Percentiles rank a stretch among this genome's conserved stretches.
These are phyloP conservation scores for Cinclus mexicanus DNA, from an alignment of 2,113 vertebrate species.

Conservation along the genomic window DNA sequence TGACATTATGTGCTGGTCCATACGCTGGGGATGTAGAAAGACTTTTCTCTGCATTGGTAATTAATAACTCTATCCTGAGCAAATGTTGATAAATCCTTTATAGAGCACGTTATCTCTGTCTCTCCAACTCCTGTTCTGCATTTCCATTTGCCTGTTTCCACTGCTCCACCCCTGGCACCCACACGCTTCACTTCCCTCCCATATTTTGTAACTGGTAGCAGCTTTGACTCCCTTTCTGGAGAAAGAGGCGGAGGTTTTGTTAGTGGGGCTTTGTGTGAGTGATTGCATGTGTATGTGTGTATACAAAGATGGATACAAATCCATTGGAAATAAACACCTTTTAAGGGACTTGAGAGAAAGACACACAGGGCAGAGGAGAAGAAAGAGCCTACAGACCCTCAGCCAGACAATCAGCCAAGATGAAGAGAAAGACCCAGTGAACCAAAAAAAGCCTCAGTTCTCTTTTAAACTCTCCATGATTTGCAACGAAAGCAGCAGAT, in stretches of 20 bases:
- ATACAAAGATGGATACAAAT: constrained; percentile 32
- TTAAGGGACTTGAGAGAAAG: constrained; percentile 36
- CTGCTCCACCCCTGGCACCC: constrained; percentile 40
- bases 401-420: constrained; percentile 47
- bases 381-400: constrained; percentile 47
- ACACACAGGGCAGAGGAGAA: constrained; percentile 30
- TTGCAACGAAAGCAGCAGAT: constrained; percentile 22
- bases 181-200: constrained; percentile 36
- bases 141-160: constrained; percentile 46
- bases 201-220: constrained; percentile 16
- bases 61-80: constrained; percentile 62
- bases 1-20: constrained; percentile 36
- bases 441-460: constrained; percentile 44
- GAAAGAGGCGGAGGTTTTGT: constrained; percentile 33
- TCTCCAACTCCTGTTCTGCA: constrained; percentile 53
- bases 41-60: constrained; percentile 51
- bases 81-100: constrained; percentile 62
- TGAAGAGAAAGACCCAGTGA: constrained; percentile 37
- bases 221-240: constrained; percentile 34
- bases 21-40: constrained; percentile 41
- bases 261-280: constrained; percentile 39
- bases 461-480: constrained; percentile 15
- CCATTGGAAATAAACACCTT: constrained; percentile 58
- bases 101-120: constrained; percentile 9
- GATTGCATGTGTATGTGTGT: constrained; percentile 22